Base-by-base conservation (phyloP, 2,888 invertebrate species). In the Prenolepis imparis region DNA sequence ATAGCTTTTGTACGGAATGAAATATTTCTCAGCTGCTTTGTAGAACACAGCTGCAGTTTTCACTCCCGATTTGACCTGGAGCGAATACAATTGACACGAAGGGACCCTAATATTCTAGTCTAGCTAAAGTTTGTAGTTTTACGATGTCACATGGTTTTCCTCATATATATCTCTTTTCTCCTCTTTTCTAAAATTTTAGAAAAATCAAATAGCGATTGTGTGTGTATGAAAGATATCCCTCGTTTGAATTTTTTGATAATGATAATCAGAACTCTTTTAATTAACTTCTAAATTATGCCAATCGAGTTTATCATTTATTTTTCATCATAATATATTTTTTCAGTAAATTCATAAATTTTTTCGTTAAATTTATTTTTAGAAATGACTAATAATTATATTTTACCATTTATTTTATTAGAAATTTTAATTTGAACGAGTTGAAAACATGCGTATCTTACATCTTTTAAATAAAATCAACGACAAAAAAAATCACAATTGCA, bases 11-110 rank as follows among this genome's bases (percentile, higher is more conserved):
- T 36, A 32, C 48, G 11, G 59, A 74, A 73, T 61, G 72, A 59
- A 44, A 72, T 78, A 2, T 52, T n/a, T n/a, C 8, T 52, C 74
- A 80, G 78, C 78, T 80, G 78, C 74, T 59, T 48, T 8, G 28
- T 55, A 57, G 32, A 48, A 67, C 32, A 73, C 78, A 73, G 57
- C 78, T 73, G 78, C 55, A 70, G 41, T 80, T 80, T 77, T 36
- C 73, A 32, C 52, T 72, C n/a, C 12, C 48, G 41, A 21, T 59
- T 41, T 78, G 57, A 74, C 32, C 74, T 57, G 72, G 11, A 52
- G 11, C 41, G 57, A 80, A 32, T 12, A 80, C 74, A 80, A 80
- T 78, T 73, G 78, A 15, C 3, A 15, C 28, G 39, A 48, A 21
- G 57, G 55, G n/a, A 28, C 15, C 39, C 6, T n/a, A 24, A 59